phyloP scores from a whole-genome alignment of 1,140 invertebrate genomes.

The Anastrepha obliqua region DNA sequence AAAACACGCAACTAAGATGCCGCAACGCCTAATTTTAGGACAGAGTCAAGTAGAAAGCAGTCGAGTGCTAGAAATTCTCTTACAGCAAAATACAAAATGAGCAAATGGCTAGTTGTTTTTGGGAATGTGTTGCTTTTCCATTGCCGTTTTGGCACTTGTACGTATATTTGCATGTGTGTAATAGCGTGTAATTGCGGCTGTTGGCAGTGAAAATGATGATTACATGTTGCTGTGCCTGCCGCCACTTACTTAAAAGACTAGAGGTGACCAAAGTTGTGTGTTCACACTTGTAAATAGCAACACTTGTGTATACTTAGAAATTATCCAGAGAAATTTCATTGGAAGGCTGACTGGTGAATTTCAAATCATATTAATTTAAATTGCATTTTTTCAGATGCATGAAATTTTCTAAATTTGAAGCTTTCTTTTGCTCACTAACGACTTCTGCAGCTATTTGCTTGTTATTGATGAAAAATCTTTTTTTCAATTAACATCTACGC shows the following conservation, averaged over 20 bases:
- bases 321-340: not conserved
- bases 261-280: not conserved
- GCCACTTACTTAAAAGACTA: not conserved
- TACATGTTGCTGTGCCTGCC: not conserved
- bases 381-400: too few species aligned
- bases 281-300: not conserved
- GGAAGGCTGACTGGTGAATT: too few species aligned
- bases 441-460: too few species aligned
- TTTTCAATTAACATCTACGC: too few species aligned
- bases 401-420: too few species aligned
- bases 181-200: not conserved
- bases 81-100: not conserved
- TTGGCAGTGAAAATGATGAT: not conserved
- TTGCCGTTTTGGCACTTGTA: not conserved
- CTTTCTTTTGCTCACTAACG: too few species aligned
- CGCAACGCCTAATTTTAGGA: constrained; percentile 5
- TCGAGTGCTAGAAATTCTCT: not conserved
- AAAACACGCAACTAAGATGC: not conserved
- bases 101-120: not conserved
- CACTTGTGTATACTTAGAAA: constrained; percentile 35
- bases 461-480: too few species aligned
- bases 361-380: too few species aligned
- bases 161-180: not conserved
- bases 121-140: not conserved
- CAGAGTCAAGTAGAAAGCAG: not conserved